Percentiles rank a stretch among this genome's conserved stretches.
Conservation (phyloP, 2,113 vertebrate genomes). For the Raja brachyura region DNA sequence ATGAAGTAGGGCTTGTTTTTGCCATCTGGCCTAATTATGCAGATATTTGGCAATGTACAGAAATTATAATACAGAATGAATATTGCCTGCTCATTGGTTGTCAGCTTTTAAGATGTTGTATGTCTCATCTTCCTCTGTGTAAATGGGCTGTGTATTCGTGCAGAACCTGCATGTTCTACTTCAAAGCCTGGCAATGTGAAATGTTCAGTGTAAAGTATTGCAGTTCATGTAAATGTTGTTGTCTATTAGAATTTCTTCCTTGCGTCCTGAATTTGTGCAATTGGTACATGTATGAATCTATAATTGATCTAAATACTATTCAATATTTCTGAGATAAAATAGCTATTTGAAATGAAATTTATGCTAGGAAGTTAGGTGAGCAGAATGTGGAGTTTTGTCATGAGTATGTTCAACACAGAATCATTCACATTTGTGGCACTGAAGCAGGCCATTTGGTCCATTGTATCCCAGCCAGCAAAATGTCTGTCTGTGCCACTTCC, state of each 20-base stretch:
- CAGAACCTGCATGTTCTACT: neutral
- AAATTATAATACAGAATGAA: neutral
- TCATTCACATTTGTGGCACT: too few relatives aligned
- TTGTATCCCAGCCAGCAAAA: too few relatives aligned
- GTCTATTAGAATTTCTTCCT: neutral
- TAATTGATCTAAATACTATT: neutral
- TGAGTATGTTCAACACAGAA: neutral
- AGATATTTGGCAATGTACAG: neutral
- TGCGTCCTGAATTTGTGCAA: neutral
- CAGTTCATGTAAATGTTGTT: neutral
- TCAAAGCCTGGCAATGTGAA: neutral
- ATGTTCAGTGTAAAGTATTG: neutral
- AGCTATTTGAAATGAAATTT: too few relatives aligned
- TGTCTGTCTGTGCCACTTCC: too few relatives aligned
- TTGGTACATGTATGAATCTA: constrained; percentile 7
- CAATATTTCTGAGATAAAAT: neutral
- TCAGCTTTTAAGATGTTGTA: neutral
- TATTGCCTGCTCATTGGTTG: neutral
- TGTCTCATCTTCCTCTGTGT: too few relatives aligned
- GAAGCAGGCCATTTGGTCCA: too few relatives aligned
- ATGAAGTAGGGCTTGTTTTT: neutral
- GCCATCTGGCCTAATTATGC: neutral
- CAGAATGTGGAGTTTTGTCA: neutral
- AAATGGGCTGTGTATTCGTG: neutral
- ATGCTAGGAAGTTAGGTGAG: neutral